A percentile compares a stretch with the other conserved stretches of the same genome.
phyloP scores from a whole-genome alignment of 1,140 invertebrate species.

The Agrilus planipennis region DNA sequence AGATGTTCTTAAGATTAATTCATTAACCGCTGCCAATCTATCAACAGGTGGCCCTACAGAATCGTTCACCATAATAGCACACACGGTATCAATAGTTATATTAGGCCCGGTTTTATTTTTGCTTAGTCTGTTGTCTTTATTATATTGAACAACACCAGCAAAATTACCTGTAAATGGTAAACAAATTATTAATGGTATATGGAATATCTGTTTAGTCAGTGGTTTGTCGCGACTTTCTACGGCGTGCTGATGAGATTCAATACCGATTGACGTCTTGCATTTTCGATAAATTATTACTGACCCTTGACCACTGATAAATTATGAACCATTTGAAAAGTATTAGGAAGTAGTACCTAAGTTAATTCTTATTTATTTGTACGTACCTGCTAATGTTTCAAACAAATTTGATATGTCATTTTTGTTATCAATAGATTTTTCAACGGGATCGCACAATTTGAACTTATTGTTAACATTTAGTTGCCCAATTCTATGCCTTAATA shows the following conservation, averaged over 20 bases:
- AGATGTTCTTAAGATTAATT: constrained; percentile 51
- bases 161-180: no score
- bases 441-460: constrained; percentile 66
- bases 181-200: no score
- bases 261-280: no score
- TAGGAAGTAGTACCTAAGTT: no score
- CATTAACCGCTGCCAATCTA: constrained; percentile 61
- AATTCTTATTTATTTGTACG: no score
- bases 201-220: no score
- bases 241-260: no score
- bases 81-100: constrained; percentile 68
- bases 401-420: constrained; percentile 68
- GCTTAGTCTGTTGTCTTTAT: constrained; percentile 76
- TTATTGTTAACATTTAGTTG: constrained; percentile 49
- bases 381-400: constrained; percentile 65
- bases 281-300: no score
- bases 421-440: constrained; percentile 49
- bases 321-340: no score
- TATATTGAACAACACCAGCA: constrained; percentile 85
- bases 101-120: constrained; percentile 48
- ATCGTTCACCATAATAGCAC: constrained; percentile 59
- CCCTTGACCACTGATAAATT: no score
- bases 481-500: constrained; percentile 48
- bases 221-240: no score
- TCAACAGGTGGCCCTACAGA: constrained; percentile 47